Base-by-base conservation (phyloP, 1,140 invertebrate genomes). In the Ooceraea biroi region DNA sequence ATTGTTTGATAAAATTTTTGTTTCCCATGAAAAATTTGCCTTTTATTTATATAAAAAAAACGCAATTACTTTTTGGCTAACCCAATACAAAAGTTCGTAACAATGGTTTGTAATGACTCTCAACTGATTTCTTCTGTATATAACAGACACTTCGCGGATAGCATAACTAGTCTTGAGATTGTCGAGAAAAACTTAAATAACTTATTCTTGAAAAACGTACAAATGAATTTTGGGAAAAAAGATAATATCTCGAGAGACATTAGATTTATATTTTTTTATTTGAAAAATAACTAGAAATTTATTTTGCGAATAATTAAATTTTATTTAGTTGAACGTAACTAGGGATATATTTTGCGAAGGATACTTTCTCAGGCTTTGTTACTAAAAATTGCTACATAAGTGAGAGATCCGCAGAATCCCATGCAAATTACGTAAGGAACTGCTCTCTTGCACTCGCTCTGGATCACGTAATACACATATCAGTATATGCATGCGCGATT, bases 41-140 rank as follows among this genome's bases (percentile, higher is more conserved):
- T n/a, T n/a, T n/a, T n/a, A n/a, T n/a, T n/a, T n/a, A n/a, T n/a
- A n/a, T n/a, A n/a, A n/a, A n/a, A n/a, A n/a, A n/a, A n/a, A n/a
- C n/a, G n/a, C n/a, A n/a, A n/a, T n/a, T n/a, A n/a, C n/a, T n/a
- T n/a, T n/a, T n/a, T n/a, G n/a, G n/a, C n/a, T n/a, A n/a, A n/a
- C n/a, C n/a, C n/a, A n/a, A n/a, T n/a, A n/a, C n/a, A 36, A 44
- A 46, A 44, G 4, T 22, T 4, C 57, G n/a, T 19, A 22, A 30
- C 44, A 41, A 5, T 25, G 25, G 41, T 55, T 46, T 0, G 30
- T 71, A 80, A 80, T 58, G 3, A 71, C 12, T 58, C 12, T 71
- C 10, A 22, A 57, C 65, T 30, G 30, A 44, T 60, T 27, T 82
- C 8, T n/a, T n/a, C 8, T 22, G 2, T 36, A n/a, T n/a, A n/a